Conservation (phyloP, 2,113 vertebrate species). For the Cricetomys ansorgei region DNA sequence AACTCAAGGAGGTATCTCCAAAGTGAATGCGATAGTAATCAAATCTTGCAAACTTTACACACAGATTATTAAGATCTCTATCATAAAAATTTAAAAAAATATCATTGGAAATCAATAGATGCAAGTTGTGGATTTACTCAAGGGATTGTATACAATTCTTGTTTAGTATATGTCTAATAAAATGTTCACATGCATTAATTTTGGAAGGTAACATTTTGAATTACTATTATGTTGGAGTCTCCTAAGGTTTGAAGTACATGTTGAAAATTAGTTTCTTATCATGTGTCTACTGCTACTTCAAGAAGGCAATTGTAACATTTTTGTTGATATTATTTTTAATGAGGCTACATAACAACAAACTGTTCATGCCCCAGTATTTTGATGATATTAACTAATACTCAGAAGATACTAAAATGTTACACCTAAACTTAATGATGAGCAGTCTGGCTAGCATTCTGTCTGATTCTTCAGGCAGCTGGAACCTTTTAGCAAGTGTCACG, state of each 20-base stretch:
- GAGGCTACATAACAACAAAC: background rate
- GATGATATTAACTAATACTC: background rate
- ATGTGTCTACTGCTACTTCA: background rate
- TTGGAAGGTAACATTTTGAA: background rate
- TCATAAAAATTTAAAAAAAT: background rate
- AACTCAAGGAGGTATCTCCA: background rate
- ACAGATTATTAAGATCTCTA: background rate
- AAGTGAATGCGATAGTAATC: background rate
- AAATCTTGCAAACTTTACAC: background rate
- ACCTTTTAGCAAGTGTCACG: constrained; percentile 41
- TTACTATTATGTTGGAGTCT: background rate
- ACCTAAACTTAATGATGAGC: constrained; percentile 24
- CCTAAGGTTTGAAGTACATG: background rate
- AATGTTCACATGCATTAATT: background rate
- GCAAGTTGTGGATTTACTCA: background rate
- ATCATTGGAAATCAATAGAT: background rate
- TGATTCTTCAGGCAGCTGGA: constrained; percentile 29
- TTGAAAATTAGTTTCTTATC: background rate
- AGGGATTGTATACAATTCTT: background rate
- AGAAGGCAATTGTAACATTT: background rate
- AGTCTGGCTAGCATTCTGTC: background rate
- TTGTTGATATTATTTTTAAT: background rate
- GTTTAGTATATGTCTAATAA: background rate
- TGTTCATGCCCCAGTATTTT: background rate
- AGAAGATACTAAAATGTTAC: background rate